These are phyloP conservation scores for Amiota minor DNA, from an alignment of 2,888 invertebrate species.

Conservation along the genomic window DNA sequence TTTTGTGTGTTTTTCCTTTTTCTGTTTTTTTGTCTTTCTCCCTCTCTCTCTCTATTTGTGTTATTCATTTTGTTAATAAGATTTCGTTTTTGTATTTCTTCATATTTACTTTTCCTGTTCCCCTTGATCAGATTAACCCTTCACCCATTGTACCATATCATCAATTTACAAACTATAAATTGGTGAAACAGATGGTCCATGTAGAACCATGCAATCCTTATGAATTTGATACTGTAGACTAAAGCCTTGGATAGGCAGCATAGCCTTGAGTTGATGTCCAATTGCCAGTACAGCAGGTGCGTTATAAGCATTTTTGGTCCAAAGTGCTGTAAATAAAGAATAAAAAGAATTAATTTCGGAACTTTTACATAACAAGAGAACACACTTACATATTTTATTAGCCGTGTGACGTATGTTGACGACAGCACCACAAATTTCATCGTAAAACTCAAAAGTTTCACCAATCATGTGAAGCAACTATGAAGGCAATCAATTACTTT, in stretches of 20 bases:
- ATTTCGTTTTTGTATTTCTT: no score
- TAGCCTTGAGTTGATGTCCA: constrained; percentile 88
- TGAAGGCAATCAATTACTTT: no score
- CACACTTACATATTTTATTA: constrained; percentile 88
- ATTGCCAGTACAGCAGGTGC: constrained; percentile 86
- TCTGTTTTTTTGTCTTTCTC: no score
- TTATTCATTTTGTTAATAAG: no score
- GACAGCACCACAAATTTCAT: constrained; percentile 95
- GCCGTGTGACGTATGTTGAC: constrained; percentile 92
- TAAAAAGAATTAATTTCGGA: background rate
- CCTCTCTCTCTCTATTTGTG: no score
- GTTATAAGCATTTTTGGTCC: constrained; percentile 89
- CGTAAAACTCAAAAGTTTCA: constrained; percentile 93
- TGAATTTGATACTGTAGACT: constrained; percentile 83
- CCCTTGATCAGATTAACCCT: no score
- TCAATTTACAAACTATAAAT: constrained; percentile 48
- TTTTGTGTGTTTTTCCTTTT: background rate
- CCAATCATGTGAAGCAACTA: constrained; percentile 90
- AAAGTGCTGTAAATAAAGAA: constrained; percentile 76
- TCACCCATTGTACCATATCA: no score
- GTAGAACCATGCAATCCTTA: constrained; percentile 86
- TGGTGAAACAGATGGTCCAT: constrained; percentile 83
- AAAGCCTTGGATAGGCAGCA: constrained; percentile 78
- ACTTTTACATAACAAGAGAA: background rate
- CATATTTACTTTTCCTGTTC: no score